Percentiles rank a stretch among this genome's conserved stretches.
phyloP scores from a whole-genome alignment of 2,797 vertebrate species.

The Oreochromis mossambicus region DNA sequence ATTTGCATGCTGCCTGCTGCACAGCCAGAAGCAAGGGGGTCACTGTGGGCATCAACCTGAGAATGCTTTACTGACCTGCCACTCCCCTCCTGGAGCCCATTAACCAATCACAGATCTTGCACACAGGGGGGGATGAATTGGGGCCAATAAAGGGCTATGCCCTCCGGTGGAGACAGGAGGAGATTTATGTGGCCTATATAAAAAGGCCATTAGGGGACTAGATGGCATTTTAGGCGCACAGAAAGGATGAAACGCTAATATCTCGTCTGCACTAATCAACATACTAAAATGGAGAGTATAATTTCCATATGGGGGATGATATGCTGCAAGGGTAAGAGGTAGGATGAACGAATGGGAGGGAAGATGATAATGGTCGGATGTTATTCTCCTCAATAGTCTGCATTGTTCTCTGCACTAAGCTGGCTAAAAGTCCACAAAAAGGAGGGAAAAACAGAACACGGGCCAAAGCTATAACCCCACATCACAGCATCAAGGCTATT shows the following conservation, averaged over 20 bases:
- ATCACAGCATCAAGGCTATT: conserved; percentile 30
- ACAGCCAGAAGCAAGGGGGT: conserved; percentile 15
- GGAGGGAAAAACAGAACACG: conserved; percentile 5
- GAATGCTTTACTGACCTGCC: conserved; percentile 40
- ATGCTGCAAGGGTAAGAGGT: conserved; percentile 16
- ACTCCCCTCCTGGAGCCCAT: conserved; percentile 46
- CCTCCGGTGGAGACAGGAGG: conserved; percentile 41
- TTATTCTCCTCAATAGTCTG: conserved; percentile 6
- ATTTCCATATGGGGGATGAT: conserved; percentile 36
- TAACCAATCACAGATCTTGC: conserved; percentile 50
- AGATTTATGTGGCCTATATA: conserved; percentile 75
- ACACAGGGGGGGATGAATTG: conserved; percentile 14
- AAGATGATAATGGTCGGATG: conserved; percentile 27
- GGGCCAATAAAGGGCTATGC: conserved; percentile 51
- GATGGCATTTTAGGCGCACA: conserved; percentile 63
- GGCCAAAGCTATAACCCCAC: neutral
- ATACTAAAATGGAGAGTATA: conserved; percentile 30
- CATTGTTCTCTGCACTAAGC: conserved; percentile 46
- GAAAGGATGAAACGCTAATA: conserved; percentile 46
- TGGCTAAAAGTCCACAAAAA: conserved; percentile 16
- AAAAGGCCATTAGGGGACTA: conserved; percentile 61
- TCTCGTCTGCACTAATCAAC: conserved; percentile 66
- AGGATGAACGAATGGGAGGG: conserved; percentile 9
- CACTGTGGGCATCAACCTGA: conserved; percentile 35
- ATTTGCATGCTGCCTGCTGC: neutral